Conservation (phyloP, 2,797 vertebrate species). For the Alca torda region DNA sequence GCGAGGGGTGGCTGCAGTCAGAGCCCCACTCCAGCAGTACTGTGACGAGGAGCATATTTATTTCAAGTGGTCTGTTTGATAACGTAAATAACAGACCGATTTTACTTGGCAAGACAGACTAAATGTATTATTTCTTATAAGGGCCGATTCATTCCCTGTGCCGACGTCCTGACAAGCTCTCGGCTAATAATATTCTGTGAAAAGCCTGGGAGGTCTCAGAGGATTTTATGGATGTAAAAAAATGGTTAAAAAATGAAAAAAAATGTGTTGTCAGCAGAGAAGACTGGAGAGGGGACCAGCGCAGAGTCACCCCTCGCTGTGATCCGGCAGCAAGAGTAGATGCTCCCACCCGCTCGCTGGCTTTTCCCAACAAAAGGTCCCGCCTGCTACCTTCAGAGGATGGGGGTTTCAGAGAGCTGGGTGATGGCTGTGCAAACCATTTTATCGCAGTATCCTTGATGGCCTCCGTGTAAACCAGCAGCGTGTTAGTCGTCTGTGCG, state of each 20-base stretch:
- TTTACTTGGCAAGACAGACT: not conserved
- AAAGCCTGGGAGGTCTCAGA: not conserved
- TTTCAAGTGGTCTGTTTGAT: not conserved
- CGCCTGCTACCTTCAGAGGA: not conserved
- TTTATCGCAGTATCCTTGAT: not conserved
- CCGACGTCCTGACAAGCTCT: not conserved
- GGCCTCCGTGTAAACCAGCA: not conserved
- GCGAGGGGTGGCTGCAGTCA: not conserved
- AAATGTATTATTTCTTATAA: not conserved
- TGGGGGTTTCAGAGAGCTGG: not conserved
- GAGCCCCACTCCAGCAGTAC: not conserved
- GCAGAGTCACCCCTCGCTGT: not conserved
- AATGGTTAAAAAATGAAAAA: not conserved
- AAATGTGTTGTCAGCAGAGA: not conserved
- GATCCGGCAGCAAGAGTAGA: accelerated
- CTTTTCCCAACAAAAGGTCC: not conserved
- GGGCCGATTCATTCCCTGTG: not conserved
- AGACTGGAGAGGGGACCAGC: not conserved
- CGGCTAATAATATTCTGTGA: not conserved
- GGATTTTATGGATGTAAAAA: not conserved
- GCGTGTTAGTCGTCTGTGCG: accelerated
- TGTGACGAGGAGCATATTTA: not conserved
- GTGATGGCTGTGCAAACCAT: not conserved
- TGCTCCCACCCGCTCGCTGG: not conserved
- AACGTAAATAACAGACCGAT: not conserved